phyloP scores from a whole-genome alignment of 2,113 vertebrate species.

The Rhombomys opimus region DNA sequence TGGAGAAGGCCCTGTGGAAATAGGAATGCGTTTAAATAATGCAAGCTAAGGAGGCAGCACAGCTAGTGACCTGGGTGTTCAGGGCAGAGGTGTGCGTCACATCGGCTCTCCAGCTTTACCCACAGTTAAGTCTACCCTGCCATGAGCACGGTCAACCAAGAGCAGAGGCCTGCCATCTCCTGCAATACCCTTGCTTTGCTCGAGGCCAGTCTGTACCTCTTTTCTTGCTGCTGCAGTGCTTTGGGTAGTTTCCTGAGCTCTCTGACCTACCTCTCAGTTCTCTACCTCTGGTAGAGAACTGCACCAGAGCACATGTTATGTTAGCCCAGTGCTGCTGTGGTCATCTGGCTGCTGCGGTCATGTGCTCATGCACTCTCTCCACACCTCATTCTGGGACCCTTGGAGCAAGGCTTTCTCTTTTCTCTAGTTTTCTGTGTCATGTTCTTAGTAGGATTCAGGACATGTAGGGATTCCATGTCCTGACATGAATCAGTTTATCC shows the following conservation, averaged over 20 bases:
- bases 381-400: constrained; percentile 47
- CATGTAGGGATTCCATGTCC: background rate
- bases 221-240: constrained; percentile 37
- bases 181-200: background rate
- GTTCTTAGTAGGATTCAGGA: background rate
- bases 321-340: background rate
- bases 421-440: background rate
- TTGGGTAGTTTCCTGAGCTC: constrained; percentile 52
- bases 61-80: background rate
- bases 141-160: no score
- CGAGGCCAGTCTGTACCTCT: background rate
- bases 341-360: background rate
- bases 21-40: background rate
- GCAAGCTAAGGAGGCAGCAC: background rate
- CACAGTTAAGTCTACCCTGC: background rate
- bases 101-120: background rate
- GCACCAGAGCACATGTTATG: background rate
- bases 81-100: background rate
- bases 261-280: constrained; percentile 28
- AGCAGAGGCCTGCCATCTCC: background rate
- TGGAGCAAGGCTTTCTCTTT: constrained; percentile 68
- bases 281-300: background rate
- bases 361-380: constrained; percentile 51
- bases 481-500: background rate
- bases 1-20: background rate